Conservation (phyloP, 2,797 vertebrate species). For the Decapterus maruadsi region DNA sequence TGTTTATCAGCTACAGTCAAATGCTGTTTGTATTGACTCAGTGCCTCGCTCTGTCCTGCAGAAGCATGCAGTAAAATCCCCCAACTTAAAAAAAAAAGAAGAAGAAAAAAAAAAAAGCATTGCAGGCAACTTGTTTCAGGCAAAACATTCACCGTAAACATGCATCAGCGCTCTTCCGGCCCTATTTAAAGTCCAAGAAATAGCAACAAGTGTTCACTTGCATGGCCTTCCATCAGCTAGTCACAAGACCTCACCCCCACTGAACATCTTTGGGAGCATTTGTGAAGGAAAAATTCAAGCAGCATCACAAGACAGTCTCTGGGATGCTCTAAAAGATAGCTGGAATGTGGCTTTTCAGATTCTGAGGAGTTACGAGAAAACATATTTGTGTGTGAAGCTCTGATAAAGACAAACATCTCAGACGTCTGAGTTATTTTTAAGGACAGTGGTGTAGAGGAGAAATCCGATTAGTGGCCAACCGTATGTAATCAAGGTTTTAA, state of each 20-base stretch:
- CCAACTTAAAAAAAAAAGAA: neutral
- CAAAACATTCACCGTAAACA: slow-evolving; percentile 29
- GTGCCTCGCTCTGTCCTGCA: neutral
- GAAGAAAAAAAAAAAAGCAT: neutral
- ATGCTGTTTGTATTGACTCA: neutral
- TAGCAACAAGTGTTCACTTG: slow-evolving; percentile 45
- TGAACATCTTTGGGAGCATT: slow-evolving; percentile 51
- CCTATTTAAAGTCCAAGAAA: slow-evolving; percentile 38
- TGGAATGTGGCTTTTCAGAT: slow-evolving; percentile 43
- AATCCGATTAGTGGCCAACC: slow-evolving; percentile 39
- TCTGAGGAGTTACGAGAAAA: neutral
- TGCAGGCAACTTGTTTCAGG: slow-evolving; percentile 21
- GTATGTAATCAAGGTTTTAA: slow-evolving; percentile 30
- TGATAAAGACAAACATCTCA: slow-evolving; percentile 14
- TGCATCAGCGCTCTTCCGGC: neutral
- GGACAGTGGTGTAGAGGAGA: neutral
- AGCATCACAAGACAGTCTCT: slow-evolving; percentile 70
- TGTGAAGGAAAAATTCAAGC: slow-evolving; percentile 29
- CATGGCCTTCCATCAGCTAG: slow-evolving; percentile 48
- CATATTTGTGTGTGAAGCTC: neutral
- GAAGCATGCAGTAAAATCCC: neutral
- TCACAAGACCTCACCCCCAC: slow-evolving; percentile 69
- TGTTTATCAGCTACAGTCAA: neutral
- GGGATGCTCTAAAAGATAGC: slow-evolving; percentile 33
- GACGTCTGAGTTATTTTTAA: slow-evolving; percentile 18